These are phyloP conservation scores for Bungarus multicinctus DNA, from an alignment of 2,113 vertebrate genomes.

Conservation along the genomic window DNA sequence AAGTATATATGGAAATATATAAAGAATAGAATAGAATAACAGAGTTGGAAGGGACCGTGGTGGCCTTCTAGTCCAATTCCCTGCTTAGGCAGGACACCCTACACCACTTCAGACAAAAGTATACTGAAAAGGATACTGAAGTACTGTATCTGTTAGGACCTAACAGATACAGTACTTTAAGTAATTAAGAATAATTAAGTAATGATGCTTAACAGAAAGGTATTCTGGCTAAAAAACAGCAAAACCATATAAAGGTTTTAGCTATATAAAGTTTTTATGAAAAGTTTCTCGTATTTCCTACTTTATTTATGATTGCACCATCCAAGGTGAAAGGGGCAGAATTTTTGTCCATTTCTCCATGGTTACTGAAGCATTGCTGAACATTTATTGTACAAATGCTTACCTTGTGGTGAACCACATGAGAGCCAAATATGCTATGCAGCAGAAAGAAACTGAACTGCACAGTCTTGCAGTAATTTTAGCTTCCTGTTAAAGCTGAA, in stretches of 20 bases:
- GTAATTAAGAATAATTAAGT: neutral
- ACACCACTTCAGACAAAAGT: no score
- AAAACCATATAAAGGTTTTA: neutral
- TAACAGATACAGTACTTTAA: neutral
- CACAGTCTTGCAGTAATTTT: constrained; percentile 4
- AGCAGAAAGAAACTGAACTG: neutral
- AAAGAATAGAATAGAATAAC: no score
- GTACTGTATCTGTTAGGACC: no score
- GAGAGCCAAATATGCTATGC: neutral
- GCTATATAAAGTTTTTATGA: neutral
- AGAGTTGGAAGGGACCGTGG: no score
- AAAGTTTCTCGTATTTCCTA: neutral
- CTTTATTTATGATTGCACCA: neutral
- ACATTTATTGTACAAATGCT: neutral
- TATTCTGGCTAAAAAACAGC: neutral
- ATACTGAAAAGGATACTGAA: no score
- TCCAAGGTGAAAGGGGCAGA: neutral
- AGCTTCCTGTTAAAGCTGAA: neutral
- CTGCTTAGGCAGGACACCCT: no score
- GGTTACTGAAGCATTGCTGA: neutral
- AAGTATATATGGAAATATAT: neutral
- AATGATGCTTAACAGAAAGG: neutral
- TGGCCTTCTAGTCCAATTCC: no score
- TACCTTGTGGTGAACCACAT: neutral
- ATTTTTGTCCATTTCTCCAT: neutral